Evolutionary conservation across 2,113 vertebrate genomes (phyloP).

Genomic region (Callithrix jacchus): DNA sequence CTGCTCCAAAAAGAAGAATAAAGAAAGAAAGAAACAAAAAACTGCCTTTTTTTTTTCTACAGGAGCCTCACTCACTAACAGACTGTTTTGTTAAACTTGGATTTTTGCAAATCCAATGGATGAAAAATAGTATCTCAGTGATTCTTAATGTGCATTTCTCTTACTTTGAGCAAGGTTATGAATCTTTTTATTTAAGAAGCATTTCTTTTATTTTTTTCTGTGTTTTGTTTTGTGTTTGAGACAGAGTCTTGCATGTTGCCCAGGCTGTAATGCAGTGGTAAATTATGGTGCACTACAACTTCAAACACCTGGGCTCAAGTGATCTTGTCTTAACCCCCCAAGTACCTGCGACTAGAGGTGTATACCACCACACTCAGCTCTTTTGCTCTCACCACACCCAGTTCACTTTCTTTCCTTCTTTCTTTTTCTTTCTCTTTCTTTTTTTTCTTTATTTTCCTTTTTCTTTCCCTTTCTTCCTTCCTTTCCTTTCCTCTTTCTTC

Average conservation of each 20-base stretch:
- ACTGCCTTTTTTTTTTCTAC: background rate
- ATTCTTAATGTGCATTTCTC: slow-evolving; percentile 57
- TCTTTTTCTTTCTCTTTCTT: too few species aligned
- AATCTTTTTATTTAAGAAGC: slow-evolving; percentile 39
- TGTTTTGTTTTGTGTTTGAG: background rate
- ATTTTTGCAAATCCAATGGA: slow-evolving; percentile 6
- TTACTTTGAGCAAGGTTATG: slow-evolving; percentile 10
- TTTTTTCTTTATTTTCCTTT: too few species aligned
- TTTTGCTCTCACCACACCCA: too few species aligned
- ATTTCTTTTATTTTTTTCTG: slow-evolving; percentile 1
- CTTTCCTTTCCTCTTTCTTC: too few species aligned
- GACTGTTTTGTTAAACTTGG: slow-evolving; percentile 20
- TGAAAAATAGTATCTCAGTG: slow-evolving; percentile 39
- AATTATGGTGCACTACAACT: background rate
- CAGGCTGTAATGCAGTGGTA: background rate
- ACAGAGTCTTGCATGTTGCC: background rate
- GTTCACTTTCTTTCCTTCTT: too few species aligned
- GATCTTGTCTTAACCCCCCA: background rate
- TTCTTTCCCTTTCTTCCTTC: too few species aligned
- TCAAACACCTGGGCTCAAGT: background rate
- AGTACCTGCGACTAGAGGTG: too few species aligned
- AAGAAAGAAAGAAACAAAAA: background rate
- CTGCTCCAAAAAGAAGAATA: background rate
- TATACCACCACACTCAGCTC: too few species aligned
- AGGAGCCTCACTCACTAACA: background rate